Evolutionary conservation across 2,888 invertebrate species (phyloP), one percentile per base, ranked within the genome.

Genomic region (Neuroscelio doddi): DNA sequence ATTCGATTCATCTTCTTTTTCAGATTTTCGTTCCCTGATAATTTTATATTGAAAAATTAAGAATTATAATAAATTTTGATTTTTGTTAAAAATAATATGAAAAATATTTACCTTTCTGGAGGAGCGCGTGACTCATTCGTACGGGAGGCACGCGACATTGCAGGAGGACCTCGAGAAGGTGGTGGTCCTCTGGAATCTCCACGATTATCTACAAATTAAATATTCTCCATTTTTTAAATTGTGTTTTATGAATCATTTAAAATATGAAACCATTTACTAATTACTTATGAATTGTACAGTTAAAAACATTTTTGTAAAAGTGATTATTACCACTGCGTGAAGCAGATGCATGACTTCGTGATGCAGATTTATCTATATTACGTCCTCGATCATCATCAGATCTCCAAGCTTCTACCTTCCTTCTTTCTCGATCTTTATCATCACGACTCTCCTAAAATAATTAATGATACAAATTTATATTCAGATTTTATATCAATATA

Each of bases 1-100:
- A 56, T 82, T 85, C 39, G 86, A 79, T 79, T 86, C 81, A 72
- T 84, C 81, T 71, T 72, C 72, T 57, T 70, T 68, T 41, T 80
- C 80, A 9, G 49, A 8, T 70, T 70, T 75, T 53, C 77, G 71
- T 55, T 78, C 77, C 55, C 78, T 80, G 52, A 0, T 44, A 39
- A 53, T 38, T 4, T 15, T 16, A 27, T 29, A 16, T 17, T n/a
- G n/a, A n/a, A 34, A 21, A 36, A 9, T 1, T n/a, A 12, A 29
- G 30, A 9, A 30, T 36, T 21, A 21, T 21, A 21, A 21, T 21
- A 21, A n/a, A n/a, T n/a, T n/a, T n/a, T n/a, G n/a, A n/a, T n/a
- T 34, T 10, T 56, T 46, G 12, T 36, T 27, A 24, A 5, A 24
- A 36, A 8, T 32, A 12, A 32, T 39, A n/a, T n/a, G n/a, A n/a